These are phyloP conservation scores for Hoplias malabaricus DNA, from an alignment of 2,113 vertebrate species.

Conservation along the genomic window DNA sequence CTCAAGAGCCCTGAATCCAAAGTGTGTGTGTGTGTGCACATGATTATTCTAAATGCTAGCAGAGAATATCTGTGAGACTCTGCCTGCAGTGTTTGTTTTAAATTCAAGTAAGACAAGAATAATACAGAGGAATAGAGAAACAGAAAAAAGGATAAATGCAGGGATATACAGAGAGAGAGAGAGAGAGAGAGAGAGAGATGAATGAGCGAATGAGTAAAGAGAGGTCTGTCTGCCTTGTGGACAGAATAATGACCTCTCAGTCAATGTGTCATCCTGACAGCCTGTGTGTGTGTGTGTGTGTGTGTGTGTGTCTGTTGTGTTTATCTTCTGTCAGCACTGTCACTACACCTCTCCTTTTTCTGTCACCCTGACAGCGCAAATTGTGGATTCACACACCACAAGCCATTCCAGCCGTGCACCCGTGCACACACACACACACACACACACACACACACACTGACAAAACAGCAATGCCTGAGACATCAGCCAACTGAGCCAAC, in stretches of 20 bases:
- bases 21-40: background rate
- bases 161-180: background rate
- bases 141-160: background rate
- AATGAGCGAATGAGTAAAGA: background rate
- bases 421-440: constrained; percentile 2
- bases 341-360: constrained; percentile 11
- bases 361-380: constrained; percentile 25
- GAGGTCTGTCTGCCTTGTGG: background rate
- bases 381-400: constrained; percentile 4
- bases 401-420: background rate
- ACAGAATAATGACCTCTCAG: constrained; percentile 28
- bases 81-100: background rate
- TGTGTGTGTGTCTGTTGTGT: background rate
- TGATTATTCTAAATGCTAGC: too few species aligned
- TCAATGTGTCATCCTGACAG: constrained; percentile 10
- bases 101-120: background rate
- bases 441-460: constrained; percentile 15
- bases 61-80: background rate
- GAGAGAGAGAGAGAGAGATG: background rate
- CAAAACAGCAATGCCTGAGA: constrained; percentile 10
- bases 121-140: background rate
- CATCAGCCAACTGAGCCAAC: background rate
- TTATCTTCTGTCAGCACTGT: constrained; percentile 16
- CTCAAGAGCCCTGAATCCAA: too few species aligned
- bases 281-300: background rate